Evolutionary conservation across 1,140 invertebrate genomes (phyloP).

Genomic region (Steinernema feltiae): DNA sequence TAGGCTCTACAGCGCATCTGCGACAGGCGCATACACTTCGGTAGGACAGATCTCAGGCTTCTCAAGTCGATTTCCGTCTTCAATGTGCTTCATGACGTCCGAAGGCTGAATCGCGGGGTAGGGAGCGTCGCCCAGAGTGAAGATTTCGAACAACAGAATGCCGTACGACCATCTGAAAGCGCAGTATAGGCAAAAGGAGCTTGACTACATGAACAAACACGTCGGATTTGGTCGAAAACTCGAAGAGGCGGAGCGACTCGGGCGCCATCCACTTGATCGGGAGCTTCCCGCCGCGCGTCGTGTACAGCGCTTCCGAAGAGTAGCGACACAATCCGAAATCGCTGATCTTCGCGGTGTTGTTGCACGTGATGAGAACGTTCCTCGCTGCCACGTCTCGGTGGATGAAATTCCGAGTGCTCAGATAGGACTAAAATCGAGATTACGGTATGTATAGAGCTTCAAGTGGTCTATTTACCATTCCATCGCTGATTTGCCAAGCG

Average conservation of each 20-base stretch:
- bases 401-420: conserved; percentile 17
- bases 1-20: neutral
- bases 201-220: conserved; percentile 21
- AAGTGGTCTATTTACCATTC: conserved; percentile 1
- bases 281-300: conserved; percentile 71
- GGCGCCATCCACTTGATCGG: conserved; percentile 96
- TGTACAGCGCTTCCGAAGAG: neutral
- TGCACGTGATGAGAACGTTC: conserved; percentile 28
- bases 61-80: neutral
- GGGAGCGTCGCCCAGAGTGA: conserved; percentile 27
- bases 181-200: neutral
- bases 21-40: conserved; percentile 31
- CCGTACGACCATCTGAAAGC: conserved; percentile 28
- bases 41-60: conserved; percentile 27
- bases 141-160: conserved; percentile 33
- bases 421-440: conserved; percentile 64
- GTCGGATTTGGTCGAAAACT: conserved; percentile 38
- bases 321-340: conserved; percentile 5
- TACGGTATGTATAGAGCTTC: conserved; percentile 60
- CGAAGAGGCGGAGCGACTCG: conserved; percentile 70
- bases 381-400: conserved; percentile 34
- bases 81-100: conserved; percentile 26
- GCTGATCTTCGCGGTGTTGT: conserved; percentile 22
- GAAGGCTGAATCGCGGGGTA: conserved; percentile 29
- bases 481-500: conserved; percentile 60